These are phyloP conservation scores for Saiga tatarica DNA, from an alignment of 2,113 vertebrate genomes.

Conservation along the genomic window DNA sequence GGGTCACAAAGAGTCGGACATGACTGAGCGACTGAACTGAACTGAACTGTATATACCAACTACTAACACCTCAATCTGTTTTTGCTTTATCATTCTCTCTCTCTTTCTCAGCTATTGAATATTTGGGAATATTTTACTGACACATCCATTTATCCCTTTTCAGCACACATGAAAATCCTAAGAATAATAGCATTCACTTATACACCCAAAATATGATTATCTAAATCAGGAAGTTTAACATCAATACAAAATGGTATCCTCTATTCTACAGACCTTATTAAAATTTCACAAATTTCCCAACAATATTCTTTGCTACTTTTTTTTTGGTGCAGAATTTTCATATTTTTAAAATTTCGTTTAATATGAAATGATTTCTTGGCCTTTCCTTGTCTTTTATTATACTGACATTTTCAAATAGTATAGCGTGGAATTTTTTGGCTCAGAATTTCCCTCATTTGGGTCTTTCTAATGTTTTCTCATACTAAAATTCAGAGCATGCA, in stretches of 20 bases:
- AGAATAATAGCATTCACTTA: neutral
- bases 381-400: neutral
- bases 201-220: neutral
- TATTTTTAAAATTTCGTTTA: neutral
- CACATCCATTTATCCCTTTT: neutral
- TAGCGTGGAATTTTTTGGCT: neutral
- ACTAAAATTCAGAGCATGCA: neutral
- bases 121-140: neutral
- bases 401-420: neutral
- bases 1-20: no score
- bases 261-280: neutral
- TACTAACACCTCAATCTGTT: neutral
- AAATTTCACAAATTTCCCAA: neutral
- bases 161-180: neutral
- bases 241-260: neutral
- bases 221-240: neutral
- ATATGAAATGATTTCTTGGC: neutral
- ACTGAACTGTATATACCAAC: neutral
- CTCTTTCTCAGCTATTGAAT: neutral
- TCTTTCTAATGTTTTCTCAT: neutral
- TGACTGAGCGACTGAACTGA: no score
- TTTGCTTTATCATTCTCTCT: neutral
- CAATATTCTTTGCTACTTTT: neutral
- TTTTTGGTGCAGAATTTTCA: neutral
- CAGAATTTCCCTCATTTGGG: neutral